These are phyloP conservation scores for Pseudoips prasinana DNA, from an alignment of 2,888 invertebrate genomes.

Conservation along the genomic window DNA sequence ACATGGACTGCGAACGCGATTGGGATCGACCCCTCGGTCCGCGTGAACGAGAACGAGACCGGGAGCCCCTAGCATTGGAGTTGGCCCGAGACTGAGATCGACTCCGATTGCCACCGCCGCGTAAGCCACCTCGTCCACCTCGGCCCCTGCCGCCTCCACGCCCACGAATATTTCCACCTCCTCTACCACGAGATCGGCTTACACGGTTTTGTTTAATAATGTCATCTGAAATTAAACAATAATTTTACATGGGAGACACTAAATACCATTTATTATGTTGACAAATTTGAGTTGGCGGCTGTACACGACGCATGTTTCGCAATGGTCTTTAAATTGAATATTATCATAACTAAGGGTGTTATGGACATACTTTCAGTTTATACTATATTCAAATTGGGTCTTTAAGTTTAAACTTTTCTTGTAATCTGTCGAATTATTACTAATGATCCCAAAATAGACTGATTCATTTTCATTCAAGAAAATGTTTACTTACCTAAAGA, in stretches of 20 bases:
- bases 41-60: conserved; percentile 44
- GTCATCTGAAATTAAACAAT: conserved; percentile 53
- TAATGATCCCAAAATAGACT: conserved; percentile 30
- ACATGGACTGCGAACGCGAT: conserved; percentile 46
- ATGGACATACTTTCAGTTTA: no score
- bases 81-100: conserved; percentile 25
- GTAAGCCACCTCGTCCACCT: conserved; percentile 33
- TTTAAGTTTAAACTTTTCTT: no score
- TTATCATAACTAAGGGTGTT: no score
- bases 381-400: no score
- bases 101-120: conserved; percentile 30
- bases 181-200: conserved; percentile 60
- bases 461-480: not conserved
- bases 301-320: not conserved
- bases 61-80: conserved; percentile 37
- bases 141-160: conserved; percentile 31
- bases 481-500: conserved; percentile 59
- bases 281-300: conserved; percentile 19
- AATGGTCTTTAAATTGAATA: no score
- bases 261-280: conserved; percentile 8
- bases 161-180: conserved; percentile 39
- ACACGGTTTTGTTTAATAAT: conserved; percentile 67
- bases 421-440: no score
- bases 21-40: conserved; percentile 46
- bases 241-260: not conserved